Evolutionary conservation across 2,888 invertebrate genomes (phyloP), one percentile per base, ranked within the genome.

Genomic region (Drosophila prolongata): DNA sequence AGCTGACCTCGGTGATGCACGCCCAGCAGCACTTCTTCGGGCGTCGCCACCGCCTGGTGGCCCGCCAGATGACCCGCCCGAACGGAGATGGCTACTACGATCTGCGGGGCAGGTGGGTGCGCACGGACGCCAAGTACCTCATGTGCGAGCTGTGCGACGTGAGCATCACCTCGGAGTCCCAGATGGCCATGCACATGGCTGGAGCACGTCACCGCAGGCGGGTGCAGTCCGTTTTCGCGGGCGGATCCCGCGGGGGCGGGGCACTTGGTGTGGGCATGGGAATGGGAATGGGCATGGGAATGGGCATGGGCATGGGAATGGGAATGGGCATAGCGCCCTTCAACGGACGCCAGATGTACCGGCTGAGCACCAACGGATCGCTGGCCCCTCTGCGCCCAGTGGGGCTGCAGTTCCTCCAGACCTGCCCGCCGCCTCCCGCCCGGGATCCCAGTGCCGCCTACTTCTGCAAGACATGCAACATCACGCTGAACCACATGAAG

Each of bases 111-210:
- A 71, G 60, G 35, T 86, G 88, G 88, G 79, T 79, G 60, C 86
- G 86, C 34, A 86, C 83, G 68, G 75, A 85, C 27, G 56, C 68
- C 46, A 86, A 80, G 68, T 69, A 76, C 57, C 43, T 79, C n/a
- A 72, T 71, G 53, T 86, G 85, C 75, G 66, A 78, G 37, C 27
- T 87, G 3, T 86, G 85, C 64, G 83, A 83, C 11, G 83, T 86
- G 30, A 74, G 61, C 56, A 88, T 86, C 46, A 86, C 85, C 43
- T 87, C 88, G 6, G 79, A 86, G 53, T 74, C 88, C 5, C 88
- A 86, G 50, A 72, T 86, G 78, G 67, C 64, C 19, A 66, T 87
- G 46, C 85, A 86, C 53, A 61, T 70, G 73, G 71, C 86, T 1
- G 85, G 85, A 0, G 47, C 72, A 1, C 81, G 83, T 3, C 85